Conservation (phyloP, 2,888 invertebrate species). For the Pristionchus exspectatus region DNA sequence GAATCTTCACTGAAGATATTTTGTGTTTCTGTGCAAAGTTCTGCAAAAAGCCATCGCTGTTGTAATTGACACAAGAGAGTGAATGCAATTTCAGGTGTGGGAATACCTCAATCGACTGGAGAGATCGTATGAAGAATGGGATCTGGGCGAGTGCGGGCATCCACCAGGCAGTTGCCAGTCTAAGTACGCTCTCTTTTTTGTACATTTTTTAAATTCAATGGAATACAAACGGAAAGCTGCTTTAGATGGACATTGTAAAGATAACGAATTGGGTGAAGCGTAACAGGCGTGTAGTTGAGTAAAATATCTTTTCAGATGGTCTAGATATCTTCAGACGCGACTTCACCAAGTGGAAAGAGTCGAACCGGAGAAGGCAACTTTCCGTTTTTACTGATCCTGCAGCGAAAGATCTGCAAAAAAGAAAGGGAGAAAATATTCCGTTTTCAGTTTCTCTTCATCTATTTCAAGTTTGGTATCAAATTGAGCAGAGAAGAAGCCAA, state of each 20-base stretch:
- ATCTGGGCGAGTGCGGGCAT: neutral
- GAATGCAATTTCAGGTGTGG: neutral
- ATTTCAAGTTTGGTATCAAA: neutral
- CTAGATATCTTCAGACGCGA: neutral
- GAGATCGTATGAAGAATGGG: neutral
- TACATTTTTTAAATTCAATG: no score
- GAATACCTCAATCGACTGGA: neutral
- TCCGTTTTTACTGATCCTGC: neutral
- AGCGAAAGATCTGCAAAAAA: no score
- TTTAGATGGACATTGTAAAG: no score
- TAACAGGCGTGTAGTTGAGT: no score
- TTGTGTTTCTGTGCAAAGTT: no score
- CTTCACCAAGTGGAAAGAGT: neutral
- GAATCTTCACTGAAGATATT: neutral
- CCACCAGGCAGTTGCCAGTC: neutral
- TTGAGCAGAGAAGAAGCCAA: neutral
- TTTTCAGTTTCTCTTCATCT: neutral
- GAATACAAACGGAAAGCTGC: no score
- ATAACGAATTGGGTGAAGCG: neutral
- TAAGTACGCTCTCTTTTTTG: neutral
- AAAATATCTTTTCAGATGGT: slow-evolving; percentile 2
- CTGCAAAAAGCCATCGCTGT: no score
- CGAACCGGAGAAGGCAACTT: neutral
- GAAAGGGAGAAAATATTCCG: no score
- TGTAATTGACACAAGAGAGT: neutral